These are phyloP conservation scores for Schizopygopsis malacanthus DNA, from an alignment of 2,797 vertebrate genomes.

Conservation along the genomic window DNA sequence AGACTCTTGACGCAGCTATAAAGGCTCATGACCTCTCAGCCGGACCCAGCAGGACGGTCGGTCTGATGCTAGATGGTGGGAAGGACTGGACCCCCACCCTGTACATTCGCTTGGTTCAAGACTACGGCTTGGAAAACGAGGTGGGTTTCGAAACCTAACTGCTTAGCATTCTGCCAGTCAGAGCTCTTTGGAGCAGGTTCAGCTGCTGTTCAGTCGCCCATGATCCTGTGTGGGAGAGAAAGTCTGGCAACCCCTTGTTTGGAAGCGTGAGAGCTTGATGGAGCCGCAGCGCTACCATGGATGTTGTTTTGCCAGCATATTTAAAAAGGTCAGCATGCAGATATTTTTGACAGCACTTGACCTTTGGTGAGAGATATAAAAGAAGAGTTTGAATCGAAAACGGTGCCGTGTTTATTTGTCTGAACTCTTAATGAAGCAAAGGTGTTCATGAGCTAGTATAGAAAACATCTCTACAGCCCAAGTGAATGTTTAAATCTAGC, in stretches of 20 bases:
- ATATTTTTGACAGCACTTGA: slow-evolving; percentile 83
- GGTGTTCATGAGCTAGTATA: slow-evolving; percentile 16
- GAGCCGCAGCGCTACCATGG: slow-evolving; percentile 50
- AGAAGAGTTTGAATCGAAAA: slow-evolving; percentile 74
- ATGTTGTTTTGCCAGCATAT: slow-evolving; percentile 69
- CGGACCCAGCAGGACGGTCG: slow-evolving; percentile 82
- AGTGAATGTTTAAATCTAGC: background rate
- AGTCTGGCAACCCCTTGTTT: slow-evolving; percentile 53
- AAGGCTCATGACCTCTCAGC: slow-evolving; percentile 70
- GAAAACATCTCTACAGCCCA: background rate
- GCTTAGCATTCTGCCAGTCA: slow-evolving; percentile 28
- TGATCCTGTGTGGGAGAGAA: slow-evolving; percentile 43
- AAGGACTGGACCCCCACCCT: slow-evolving; percentile 93
- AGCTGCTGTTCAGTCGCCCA: slow-evolving; percentile 45
- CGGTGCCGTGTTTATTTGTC: slow-evolving; percentile 61
- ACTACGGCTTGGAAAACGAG: slow-evolving; percentile 95
- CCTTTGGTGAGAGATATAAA: slow-evolving; percentile 75
- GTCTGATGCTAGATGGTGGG: slow-evolving; percentile 89
- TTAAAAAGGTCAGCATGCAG: slow-evolving; percentile 84
- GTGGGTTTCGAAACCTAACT: slow-evolving; percentile 67
- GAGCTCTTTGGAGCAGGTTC: slow-evolving; percentile 24
- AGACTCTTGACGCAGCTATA: slow-evolving; percentile 86
- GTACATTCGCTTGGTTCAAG: slow-evolving; percentile 95
- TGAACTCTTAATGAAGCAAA: slow-evolving; percentile 68
- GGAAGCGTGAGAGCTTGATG: slow-evolving; percentile 48